Evolutionary conservation across 2,888 invertebrate species (phyloP), one percentile per base, ranked within the genome.

Genomic region (Helicoverpa assulta): DNA sequence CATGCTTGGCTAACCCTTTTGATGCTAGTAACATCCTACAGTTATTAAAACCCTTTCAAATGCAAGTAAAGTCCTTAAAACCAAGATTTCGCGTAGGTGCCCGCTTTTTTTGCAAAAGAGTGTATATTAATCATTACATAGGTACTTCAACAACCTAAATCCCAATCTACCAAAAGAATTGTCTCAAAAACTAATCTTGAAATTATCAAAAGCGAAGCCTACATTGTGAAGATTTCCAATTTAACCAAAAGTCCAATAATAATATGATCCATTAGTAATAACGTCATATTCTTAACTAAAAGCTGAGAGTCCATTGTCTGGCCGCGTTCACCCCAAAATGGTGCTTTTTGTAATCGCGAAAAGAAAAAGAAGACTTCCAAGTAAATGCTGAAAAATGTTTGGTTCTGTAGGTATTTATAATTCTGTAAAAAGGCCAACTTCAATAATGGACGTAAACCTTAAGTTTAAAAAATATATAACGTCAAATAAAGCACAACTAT

Each of bases 221-320:
- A 26, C 18, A 65, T 66, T 64, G 58, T 76, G 29, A 52, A 37
- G 56, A 33, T 19, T 75, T 78, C 26, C 58, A 69, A 77, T 70
- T 65, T 61, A 78, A 59, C 10, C 43, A 33, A 70, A 73, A 67
- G 60, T 63, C 26, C 69, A 40, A 40, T 40, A 40, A 47, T 63
- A 75, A 77, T 80, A 84, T 83, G 74, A 72, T 62, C 85, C 88
- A 89, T 88, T 86, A 87, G 81, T 71, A 80, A 81, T 83, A 78
- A 78, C 40, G 66, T 76, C 74, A 83, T 83, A 78, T 81, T 85
- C 81, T 83, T 78, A 73, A 80, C 80, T 70, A 80, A 82, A 82
- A 82, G 77, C 76, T 63, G 77, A 80, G 69, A 85, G 80, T 63
- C 76, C 21, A 75, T 89, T 89, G 86, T 88, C 82, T 83, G 83